Evolutionary conservation across 2,888 invertebrate genomes (phyloP), one percentile per base, ranked within the genome.

Genomic region (Eupithecia abbreviata): DNA sequence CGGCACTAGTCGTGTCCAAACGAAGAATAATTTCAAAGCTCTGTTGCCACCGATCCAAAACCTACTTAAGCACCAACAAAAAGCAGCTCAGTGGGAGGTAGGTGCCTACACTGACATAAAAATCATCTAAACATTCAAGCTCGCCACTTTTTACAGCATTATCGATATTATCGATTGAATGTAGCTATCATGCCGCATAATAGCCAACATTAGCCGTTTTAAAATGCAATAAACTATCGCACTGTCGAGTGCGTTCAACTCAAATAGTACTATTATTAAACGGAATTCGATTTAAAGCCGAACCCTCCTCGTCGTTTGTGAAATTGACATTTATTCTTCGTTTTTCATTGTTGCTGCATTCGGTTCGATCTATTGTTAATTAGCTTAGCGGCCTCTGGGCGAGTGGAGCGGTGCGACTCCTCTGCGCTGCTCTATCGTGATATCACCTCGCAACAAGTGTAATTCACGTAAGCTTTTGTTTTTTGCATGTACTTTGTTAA

Each of bases 281-380:
- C 92, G 92, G 94, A 93, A 93, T 94, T 94, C 94, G 94, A 94
- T 94, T 93, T 93, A 93, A 92, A 94, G 90, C 92, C 92, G 92
- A 94, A 92, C 94, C 93, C 94, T 93, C 94, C 92, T 93, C 90
- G 93, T 90, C 93, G 94, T 93, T 94, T 94, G 93, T 93, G 93
- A 94, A 93, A 94, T 94, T 94, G 94, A 93, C 94, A 94, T 94
- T 94, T 94, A 94, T 94, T 94, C 94, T 94, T 94, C 94, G 93
- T 94, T 93, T 94, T 94, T 93, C 94, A 94, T 94, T 94, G 94
- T 94, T 93, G 90, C 90, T 91, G 91, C 92, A 92, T 90, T 92
- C 90, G 90, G 90, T 91, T 92, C 92, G 91, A 93, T 94, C 94
- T 94, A 94, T 94, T 94, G 94, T 94, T 94, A 94, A 94, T 94